Evolutionary conservation across 2,888 invertebrate species (phyloP).

Genomic region (Amphipyra tragopoginis): DNA sequence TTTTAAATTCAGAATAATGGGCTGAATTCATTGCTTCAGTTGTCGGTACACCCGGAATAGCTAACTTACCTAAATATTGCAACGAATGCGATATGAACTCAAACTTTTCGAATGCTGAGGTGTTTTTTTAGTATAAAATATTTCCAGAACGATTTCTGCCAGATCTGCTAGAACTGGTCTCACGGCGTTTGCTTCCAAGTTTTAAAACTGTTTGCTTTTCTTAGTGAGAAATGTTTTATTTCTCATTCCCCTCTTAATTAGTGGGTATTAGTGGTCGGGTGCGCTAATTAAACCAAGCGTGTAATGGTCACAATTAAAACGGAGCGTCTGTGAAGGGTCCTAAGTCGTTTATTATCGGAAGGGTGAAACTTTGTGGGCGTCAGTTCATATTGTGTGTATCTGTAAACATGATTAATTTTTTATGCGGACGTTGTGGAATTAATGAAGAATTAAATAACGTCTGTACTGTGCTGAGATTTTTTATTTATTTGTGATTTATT

Average conservation of each 20-base stretch:
- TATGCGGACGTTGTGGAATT: neutral
- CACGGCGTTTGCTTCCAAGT: conserved; percentile 4
- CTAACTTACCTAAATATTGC: no score
- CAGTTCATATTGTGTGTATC: conserved; percentile 26
- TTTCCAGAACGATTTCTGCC: neutral
- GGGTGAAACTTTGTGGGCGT: conserved; percentile 41
- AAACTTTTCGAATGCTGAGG: no score
- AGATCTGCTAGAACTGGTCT: conserved; percentile 5
- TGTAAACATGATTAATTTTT: conserved; percentile 22
- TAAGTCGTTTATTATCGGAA: conserved; percentile 58
- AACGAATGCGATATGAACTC: neutral
- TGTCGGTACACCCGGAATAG: no score
- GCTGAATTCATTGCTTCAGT: no score
- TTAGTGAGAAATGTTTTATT: conserved; percentile 51
- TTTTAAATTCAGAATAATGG: no score
- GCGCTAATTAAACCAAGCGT: conserved; percentile 64
- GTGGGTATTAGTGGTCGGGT: conserved; percentile 59
- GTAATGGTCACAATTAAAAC: conserved; percentile 69
- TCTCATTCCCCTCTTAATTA: conserved; percentile 60
- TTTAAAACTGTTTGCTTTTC: conserved; percentile 47
- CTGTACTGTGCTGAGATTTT: neutral
- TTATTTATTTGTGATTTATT: no score
- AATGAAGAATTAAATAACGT: conserved; percentile 7
- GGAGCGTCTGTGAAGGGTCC: conserved; percentile 46
- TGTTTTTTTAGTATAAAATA: no score